phyloP scores from a whole-genome alignment of 2,113 vertebrate genomes.

The Myiozetetes cayanensis region DNA sequence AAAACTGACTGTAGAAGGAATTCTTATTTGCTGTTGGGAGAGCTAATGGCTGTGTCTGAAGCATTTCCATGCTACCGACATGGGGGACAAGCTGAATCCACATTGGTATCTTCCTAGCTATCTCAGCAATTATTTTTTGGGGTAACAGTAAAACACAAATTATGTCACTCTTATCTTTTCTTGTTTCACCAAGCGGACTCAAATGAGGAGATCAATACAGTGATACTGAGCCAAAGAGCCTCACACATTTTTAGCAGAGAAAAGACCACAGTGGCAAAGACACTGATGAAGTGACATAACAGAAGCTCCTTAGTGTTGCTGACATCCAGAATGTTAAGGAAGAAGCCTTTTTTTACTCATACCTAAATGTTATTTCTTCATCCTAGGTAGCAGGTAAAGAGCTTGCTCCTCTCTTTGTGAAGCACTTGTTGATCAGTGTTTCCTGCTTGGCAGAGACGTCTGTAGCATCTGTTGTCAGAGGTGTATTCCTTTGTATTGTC shows the following conservation, averaged over 20 bases:
- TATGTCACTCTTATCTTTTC: background rate
- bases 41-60: background rate
- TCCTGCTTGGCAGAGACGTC: background rate
- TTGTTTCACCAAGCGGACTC: slow-evolving; percentile 2
- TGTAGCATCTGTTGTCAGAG: background rate
- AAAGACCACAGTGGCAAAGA: background rate
- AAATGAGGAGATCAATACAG: background rate
- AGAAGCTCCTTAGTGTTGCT: background rate
- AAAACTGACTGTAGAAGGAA: background rate
- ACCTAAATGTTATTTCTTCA: background rate
- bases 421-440: background rate
- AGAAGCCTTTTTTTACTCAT: background rate
- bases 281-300: background rate
- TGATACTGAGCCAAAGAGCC: background rate
- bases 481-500: background rate
- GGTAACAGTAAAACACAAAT: background rate
- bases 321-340: background rate
- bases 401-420: background rate
- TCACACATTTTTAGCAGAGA: background rate
- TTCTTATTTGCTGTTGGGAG: background rate
- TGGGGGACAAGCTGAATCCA: background rate
- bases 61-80: background rate
- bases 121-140: background rate
- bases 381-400: background rate
- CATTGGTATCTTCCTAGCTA: background rate